phyloP scores from a whole-genome alignment of 2,888 invertebrate species.

The Cantharis lateralis region DNA sequence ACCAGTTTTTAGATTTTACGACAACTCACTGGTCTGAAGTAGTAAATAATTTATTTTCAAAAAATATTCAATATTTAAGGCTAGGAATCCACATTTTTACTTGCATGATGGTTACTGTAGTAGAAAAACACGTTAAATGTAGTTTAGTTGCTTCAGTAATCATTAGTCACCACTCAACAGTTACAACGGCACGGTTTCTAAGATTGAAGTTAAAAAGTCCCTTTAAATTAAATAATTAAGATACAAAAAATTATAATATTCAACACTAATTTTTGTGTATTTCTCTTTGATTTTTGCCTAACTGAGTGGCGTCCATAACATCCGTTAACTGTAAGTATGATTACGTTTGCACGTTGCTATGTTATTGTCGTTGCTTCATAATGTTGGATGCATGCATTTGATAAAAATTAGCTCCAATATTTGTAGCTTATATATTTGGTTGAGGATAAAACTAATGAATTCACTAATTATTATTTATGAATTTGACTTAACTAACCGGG shows the following conservation, averaged over 20 bases:
- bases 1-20: not conserved
- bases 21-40: not conserved
- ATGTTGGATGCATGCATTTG: constrained; percentile 23
- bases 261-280: constrained; percentile 53
- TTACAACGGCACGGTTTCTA: not conserved
- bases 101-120: not conserved
- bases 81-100: not conserved
- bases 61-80: not conserved
- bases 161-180: not conserved
- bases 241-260: constrained; percentile 25
- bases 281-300: constrained; percentile 60
- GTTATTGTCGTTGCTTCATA: constrained; percentile 25
- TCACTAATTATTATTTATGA: constrained; percentile 47
- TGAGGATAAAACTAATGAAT: constrained; percentile 54
- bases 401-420: constrained; percentile 15
- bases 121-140: not conserved
- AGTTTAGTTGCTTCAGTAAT: not conserved
- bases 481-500: constrained; percentile 7
- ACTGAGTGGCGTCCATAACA: constrained; percentile 58
- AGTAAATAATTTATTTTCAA: not conserved
- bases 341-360: constrained; percentile 40
- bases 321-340: constrained; percentile 57
- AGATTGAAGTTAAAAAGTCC: not conserved
- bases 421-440: constrained; percentile 39
- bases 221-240: constrained; percentile 9